A percentile compares a stretch with the other conserved stretches of the same genome.
Conservation (phyloP, 2,888 invertebrate genomes). For the Crocallis elinguaria region DNA sequence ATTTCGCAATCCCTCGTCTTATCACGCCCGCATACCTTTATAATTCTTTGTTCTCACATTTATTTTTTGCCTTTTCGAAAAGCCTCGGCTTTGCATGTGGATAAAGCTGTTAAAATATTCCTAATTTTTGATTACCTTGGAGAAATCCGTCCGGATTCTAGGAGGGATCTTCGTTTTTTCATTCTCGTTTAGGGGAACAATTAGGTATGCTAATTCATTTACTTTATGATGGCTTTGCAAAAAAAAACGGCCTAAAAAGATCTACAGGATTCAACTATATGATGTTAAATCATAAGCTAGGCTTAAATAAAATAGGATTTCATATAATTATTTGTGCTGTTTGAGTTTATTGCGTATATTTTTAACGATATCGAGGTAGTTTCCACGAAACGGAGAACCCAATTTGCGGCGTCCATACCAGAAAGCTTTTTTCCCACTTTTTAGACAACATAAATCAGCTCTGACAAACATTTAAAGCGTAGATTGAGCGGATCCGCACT, state of each 20-base stretch:
- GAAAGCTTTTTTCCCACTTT: conserved; percentile 29
- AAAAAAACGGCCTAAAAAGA: conserved; percentile 64
- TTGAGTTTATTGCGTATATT: background rate
- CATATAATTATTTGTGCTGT: background rate
- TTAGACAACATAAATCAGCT: conserved; percentile 48
- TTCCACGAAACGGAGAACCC: conserved; percentile 8
- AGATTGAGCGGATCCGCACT: conserved; percentile 52
- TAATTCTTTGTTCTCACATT: conserved; percentile 63
- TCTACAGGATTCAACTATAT: conserved; percentile 61
- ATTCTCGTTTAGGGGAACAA: conserved; percentile 73
- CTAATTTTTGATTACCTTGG: conserved; percentile 76
- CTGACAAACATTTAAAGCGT: conserved; percentile 52
- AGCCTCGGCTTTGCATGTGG: conserved; percentile 68
- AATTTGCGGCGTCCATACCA: conserved; percentile 10
- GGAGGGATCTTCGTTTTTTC: conserved; percentile 69
- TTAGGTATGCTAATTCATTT: conserved; percentile 81
- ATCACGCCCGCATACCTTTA: conserved; percentile 43
- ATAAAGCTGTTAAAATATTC: conserved; percentile 70
- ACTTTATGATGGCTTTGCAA: conserved; percentile 70
- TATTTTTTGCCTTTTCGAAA: conserved; percentile 54
- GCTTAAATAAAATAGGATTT: background rate
- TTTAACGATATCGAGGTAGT: background rate
- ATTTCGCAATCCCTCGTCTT: conserved; percentile 53
- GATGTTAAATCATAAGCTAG: conserved; percentile 43
- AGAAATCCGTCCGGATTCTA: conserved; percentile 67